Conservation (phyloP, 2,888 invertebrate species). For the Lepidochitona cinerea region DNA sequence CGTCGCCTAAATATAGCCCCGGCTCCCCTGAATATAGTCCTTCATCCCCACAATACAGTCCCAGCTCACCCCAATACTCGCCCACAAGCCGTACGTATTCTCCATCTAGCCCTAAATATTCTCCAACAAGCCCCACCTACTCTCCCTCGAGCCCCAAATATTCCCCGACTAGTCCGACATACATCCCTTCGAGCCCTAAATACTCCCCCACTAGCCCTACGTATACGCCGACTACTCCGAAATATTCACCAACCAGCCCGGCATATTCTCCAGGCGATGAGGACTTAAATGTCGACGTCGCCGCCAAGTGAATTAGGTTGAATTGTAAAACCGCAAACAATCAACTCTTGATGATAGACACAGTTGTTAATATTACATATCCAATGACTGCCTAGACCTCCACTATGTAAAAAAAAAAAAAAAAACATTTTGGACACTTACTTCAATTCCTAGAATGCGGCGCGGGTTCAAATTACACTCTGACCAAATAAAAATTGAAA, state of each 20-base stretch:
- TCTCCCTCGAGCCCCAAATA: conserved; percentile 72
- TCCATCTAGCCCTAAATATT: conserved; percentile 59
- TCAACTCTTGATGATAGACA: no score
- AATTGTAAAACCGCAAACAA: no score
- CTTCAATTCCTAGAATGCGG: no score
- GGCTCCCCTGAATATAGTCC: conserved; percentile 60
- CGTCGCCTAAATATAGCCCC: conserved; percentile 65
- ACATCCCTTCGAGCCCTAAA: conserved; percentile 60
- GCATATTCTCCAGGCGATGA: conserved; percentile 66
- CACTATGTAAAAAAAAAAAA: no score
- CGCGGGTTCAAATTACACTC: no score
- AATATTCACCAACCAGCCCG: conserved; percentile 75
- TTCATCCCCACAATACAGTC: conserved; percentile 59
- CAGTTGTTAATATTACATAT: no score
- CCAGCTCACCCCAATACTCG: conserved; percentile 76
- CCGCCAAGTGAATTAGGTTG: no score
- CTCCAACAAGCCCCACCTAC: conserved; percentile 77
- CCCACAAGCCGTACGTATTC: conserved; percentile 74
- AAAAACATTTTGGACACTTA: no score
- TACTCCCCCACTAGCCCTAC: conserved; percentile 63
- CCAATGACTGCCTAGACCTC: no score
- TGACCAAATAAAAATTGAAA: no score
- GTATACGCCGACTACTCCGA: conserved; percentile 74
- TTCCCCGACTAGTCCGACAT: conserved; percentile 52
- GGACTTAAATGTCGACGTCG: no score